Base-by-base conservation (phyloP, 1,140 invertebrate genomes). In the Lysiphlebus fabarum region DNA sequence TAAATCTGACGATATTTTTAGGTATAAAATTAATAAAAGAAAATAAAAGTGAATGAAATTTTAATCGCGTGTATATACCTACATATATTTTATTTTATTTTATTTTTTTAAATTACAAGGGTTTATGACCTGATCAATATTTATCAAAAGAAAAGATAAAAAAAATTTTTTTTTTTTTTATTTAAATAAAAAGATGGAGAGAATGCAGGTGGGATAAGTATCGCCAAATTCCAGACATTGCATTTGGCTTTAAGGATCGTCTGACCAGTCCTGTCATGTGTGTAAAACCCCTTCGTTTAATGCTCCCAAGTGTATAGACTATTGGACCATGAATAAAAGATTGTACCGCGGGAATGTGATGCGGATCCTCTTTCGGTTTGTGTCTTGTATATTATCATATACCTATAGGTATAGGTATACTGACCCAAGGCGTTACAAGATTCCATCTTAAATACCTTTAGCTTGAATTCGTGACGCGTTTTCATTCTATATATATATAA, bases 321-420 rank as follows among this genome's bases (percentile, higher is more conserved):
- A 55, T 55, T 55, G 42, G 53, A 34, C 41, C 41, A 55, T 49
- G 44, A 56, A 56, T 49, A 45, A 56, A 56, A 44, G 55, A 56
- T 56, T 44, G 41, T 36, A 34, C 34, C 17, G 44, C 36, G 44
- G 36, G 33, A 49, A 40, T 45, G 17, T 45, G 37, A 57, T 49
- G 34, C 5, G 37, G 37, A 17, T 57, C 34, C 55, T 17, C 34
- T 17, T 44, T 9, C 12, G 41, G 36, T n/a, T 45, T n/a, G 6
- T 6, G 43, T 14, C 17, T 26, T 26, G 17, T 26, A 26, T 26
- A 26, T 26, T 26, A 26, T n/a, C n/a, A n/a, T n/a, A n/a, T n/a
- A n/a, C n/a, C n/a, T 26, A 26, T 26, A 17, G 1, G 4, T 26
- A 26, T 26, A 26, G n/a, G 36, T 51, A 51, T 51, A 51, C 49